Percentiles rank a stretch among this genome's conserved stretches.
Conservation (phyloP, 2,888 invertebrate genomes). For the Lasioglossum leucozonium region DNA sequence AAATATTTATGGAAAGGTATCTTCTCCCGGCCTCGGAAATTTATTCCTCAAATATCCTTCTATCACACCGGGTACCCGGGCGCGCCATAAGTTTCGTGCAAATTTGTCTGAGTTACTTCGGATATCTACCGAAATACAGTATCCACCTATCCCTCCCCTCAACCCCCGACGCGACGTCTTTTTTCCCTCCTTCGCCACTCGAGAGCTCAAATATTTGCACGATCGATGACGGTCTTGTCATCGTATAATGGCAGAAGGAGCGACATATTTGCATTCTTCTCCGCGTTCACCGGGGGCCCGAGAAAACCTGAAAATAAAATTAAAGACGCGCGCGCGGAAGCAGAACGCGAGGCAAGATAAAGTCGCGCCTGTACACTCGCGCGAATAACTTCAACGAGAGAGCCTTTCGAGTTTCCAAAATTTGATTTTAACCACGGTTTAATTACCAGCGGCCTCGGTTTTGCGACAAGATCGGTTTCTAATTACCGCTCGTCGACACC, state of each 20-base stretch:
- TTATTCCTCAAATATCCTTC: conserved; percentile 31
- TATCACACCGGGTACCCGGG: conserved; percentile 52
- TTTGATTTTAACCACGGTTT: background rate
- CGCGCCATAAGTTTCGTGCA: conserved; percentile 72
- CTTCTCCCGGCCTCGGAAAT: background rate
- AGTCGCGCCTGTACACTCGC: background rate
- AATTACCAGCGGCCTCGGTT: background rate
- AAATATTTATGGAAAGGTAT: conserved; percentile 14
- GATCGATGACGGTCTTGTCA: conserved; percentile 71
- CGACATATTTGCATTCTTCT: conserved; percentile 28
- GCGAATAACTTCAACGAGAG: background rate
- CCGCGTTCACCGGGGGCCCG: conserved; percentile 5
- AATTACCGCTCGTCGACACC: background rate
- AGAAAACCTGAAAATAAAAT: conserved; percentile 1
- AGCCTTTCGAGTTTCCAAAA: background rate
- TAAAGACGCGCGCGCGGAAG: background rate
- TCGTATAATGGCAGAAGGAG: conserved; percentile 52
- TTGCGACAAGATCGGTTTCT: background rate
- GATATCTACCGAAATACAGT: conserved; percentile 70
- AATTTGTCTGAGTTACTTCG: conserved; percentile 71
- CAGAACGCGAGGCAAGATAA: conserved; percentile 4
- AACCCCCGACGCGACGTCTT: background rate
- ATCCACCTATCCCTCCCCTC: background rate
- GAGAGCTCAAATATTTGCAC: conserved; percentile 75
- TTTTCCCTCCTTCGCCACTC: conserved; percentile 20